These are phyloP conservation scores for Cherax quadricarinatus DNA, from an alignment of 1,140 invertebrate genomes.

Conservation along the genomic window DNA sequence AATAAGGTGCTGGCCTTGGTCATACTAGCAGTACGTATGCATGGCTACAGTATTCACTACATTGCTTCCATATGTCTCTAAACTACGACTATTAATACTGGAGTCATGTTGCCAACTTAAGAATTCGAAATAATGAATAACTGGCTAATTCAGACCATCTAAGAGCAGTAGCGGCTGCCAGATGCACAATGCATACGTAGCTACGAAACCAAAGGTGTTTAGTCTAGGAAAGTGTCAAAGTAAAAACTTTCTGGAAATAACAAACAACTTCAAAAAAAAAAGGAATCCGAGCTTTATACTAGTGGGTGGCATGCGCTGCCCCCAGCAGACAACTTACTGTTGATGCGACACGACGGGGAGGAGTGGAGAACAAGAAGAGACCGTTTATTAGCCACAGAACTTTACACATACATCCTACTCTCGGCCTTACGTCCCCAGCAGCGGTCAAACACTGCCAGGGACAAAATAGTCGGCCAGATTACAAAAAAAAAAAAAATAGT, in stretches of 20 bases:
- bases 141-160: constrained; percentile 36
- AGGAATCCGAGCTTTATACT: constrained; percentile 37
- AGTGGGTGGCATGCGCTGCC: constrained; percentile 18
- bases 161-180: constrained; percentile 44
- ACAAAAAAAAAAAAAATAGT: neutral
- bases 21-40: constrained; percentile 47
- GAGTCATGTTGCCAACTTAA: constrained; percentile 28
- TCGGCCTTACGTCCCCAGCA: neutral
- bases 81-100: constrained; percentile 25
- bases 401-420: neutral
- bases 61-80: constrained; percentile 41
- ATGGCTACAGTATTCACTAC: constrained; percentile 52
- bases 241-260: constrained; percentile 40
- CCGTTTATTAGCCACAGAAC: neutral
- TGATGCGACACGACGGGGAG: constrained; percentile 12
- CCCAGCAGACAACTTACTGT: constrained; percentile 41
- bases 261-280: constrained; percentile 33
- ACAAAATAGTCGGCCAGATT: neutral
- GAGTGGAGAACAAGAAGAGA: constrained; percentile 12
- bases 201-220: constrained; percentile 44
- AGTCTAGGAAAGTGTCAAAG: constrained; percentile 43
- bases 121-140: constrained; percentile 7
- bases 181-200: constrained; percentile 44
- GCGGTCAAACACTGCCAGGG: neutral
- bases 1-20: constrained; percentile 35